Conservation (phyloP, 1,140 invertebrate species). For the Phymastichus coffea region DNA sequence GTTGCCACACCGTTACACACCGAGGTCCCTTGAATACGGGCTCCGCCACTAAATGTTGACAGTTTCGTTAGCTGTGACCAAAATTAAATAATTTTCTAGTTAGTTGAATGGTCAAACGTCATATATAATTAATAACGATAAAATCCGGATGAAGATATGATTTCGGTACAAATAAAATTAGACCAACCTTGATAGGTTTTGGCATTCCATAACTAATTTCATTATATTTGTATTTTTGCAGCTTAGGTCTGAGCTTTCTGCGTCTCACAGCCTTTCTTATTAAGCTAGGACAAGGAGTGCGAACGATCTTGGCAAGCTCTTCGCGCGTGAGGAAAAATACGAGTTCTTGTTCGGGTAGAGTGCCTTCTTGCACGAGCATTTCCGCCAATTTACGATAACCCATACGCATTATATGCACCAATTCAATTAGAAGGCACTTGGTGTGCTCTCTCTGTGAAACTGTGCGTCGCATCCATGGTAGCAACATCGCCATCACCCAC, state of each 20-base stretch:
- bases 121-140: neutral
- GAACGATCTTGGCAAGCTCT: slow-evolving; percentile 65
- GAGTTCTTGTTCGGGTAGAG: slow-evolving; percentile 66
- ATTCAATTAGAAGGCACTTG: slow-evolving; percentile 65
- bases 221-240: too few relatives aligned
- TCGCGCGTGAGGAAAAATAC: slow-evolving; percentile 69
- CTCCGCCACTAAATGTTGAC: neutral
- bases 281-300: slow-evolving; percentile 54
- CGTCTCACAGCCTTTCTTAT: slow-evolving; percentile 56
- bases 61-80: neutral
- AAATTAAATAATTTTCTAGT: neutral
- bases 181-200: neutral
- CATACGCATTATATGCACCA: slow-evolving; percentile 63
- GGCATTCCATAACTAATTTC: slow-evolving; percentile 11
- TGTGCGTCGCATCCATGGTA: slow-evolving; percentile 62
- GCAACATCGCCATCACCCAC: slow-evolving; percentile 47
- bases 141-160: neutral
- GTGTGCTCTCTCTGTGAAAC: slow-evolving; percentile 67
- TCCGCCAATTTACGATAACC: slow-evolving; percentile 62
- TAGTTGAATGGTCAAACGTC: neutral
- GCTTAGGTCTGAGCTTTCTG: neutral
- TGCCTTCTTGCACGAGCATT: slow-evolving; percentile 62
- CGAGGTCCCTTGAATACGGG: slow-evolving; percentile 62
- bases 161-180: neutral
- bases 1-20: slow-evolving; percentile 68